A percentile compares a stretch with the other conserved stretches of the same genome.
Evolutionary conservation across 2,113 vertebrate species (phyloP).

Genomic region (Myocastor coypus): DNA sequence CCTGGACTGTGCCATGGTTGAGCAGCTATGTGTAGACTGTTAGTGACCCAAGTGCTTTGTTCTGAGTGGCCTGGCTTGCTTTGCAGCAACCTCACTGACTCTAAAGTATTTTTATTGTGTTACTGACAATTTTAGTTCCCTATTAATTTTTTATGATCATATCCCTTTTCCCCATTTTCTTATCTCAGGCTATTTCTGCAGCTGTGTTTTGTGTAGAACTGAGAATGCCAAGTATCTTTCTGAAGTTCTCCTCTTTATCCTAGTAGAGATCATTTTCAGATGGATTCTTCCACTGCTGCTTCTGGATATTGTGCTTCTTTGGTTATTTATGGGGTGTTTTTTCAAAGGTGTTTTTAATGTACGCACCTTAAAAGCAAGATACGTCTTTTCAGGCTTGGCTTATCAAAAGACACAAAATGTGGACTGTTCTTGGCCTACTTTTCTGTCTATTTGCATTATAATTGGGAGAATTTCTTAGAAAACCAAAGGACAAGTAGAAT

Average conservation of each 20-base stretch:
- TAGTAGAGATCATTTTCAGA: slow-evolving; percentile 36
- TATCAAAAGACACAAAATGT: not conserved
- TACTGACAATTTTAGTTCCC: slow-evolving; percentile 2
- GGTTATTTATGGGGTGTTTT: slow-evolving; percentile 9
- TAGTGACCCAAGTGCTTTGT: not conserved
- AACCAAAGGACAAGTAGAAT: not conserved
- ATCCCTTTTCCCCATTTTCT: not conserved
- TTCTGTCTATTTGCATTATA: slow-evolving; percentile 26
- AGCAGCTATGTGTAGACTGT: not conserved
- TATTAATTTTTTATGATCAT: not conserved
- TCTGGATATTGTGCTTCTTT: slow-evolving; percentile 11
- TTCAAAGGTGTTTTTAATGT: slow-evolving; percentile 34
- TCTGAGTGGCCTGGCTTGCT: not conserved
- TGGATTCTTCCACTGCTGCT: slow-evolving; percentile 7
- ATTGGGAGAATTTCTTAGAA: slow-evolving; percentile 33
- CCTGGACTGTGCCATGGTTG: not conserved
- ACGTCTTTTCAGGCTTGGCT: not conserved
- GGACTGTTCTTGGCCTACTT: not conserved
- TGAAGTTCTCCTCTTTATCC: slow-evolving; percentile 39
- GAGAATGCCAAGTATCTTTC: not conserved
- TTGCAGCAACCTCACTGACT: not conserved
- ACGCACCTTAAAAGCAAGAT: slow-evolving; percentile 20
- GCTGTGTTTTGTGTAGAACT: not conserved
- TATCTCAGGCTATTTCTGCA: not conserved
- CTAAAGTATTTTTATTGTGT: not conserved